These are phyloP conservation scores for Onchidella celtica DNA, from an alignment of 2,888 invertebrate genomes.

Conservation along the genomic window DNA sequence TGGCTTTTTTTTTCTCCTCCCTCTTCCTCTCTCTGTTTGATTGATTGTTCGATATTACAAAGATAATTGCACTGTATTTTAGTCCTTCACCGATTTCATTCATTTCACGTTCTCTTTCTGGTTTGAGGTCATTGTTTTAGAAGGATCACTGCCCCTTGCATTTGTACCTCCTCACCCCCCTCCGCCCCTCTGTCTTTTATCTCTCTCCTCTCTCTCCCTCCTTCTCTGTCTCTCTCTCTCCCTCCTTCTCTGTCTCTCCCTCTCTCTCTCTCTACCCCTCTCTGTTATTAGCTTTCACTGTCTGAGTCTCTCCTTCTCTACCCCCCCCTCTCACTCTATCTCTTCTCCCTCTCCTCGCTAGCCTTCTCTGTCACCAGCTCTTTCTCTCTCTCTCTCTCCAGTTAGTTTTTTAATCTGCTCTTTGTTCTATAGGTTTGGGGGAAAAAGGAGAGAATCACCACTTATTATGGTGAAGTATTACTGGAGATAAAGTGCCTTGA, in stretches of 20 bases:
- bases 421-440: neutral
- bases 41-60: too few relatives aligned
- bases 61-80: too few relatives aligned
- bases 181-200: neutral
- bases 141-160: neutral
- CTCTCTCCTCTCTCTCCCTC: slow-evolving; percentile 1
- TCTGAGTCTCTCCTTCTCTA: neutral
- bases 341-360: slow-evolving; percentile 28
- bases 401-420: neutral
- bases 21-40: too few relatives aligned
- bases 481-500: too few relatives aligned
- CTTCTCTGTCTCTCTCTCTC: neutral
- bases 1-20: too few relatives aligned
- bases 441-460: neutral
- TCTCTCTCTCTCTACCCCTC: slow-evolving; percentile 23
- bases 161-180: neutral
- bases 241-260: slow-evolving; percentile 19
- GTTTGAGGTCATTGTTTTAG: too few relatives aligned
- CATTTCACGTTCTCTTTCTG: too few relatives aligned
- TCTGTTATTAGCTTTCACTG: neutral
- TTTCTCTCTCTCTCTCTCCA: slow-evolving; percentile 30
- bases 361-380: slow-evolving; percentile 33
- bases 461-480: too few relatives aligned
- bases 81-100: too few relatives aligned
- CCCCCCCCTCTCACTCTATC: slow-evolving; percentile 8